Percentiles rank a stretch among this genome's conserved stretches.
Evolutionary conservation across 92 coral and sea anemone species (phyloP).

Genomic region (Desmophyllum pertusum): DNA sequence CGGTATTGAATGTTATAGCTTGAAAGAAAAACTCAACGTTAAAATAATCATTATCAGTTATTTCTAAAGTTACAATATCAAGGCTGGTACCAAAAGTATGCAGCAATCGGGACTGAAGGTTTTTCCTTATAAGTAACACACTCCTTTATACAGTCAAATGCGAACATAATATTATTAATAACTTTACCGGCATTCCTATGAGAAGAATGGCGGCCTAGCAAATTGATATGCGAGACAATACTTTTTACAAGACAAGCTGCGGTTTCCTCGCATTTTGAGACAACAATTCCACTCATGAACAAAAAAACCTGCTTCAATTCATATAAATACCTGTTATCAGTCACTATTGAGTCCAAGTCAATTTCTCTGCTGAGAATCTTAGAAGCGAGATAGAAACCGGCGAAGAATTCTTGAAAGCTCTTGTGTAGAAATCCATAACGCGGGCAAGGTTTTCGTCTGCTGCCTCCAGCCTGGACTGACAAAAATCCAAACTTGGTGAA

Average conservation of each 20-base stretch:
- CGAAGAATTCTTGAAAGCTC: slow-evolving; percentile 49
- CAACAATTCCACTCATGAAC: slow-evolving; percentile 8
- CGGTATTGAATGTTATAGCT: not conserved
- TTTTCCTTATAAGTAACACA: not conserved
- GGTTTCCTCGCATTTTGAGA: not conserved
- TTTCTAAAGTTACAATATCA: not conserved
- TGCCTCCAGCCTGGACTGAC: slow-evolving; percentile 25
- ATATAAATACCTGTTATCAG: not conserved
- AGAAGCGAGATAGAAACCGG: slow-evolving; percentile 35
- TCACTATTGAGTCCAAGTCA: not conserved
- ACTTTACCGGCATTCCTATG: too few relatives aligned
- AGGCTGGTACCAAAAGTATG: not conserved
- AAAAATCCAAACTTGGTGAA: slow-evolving; percentile 35
- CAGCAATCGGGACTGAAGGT: not conserved
- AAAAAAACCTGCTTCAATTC: not conserved
- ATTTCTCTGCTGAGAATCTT: not conserved
- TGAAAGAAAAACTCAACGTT: not conserved
- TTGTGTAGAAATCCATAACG: slow-evolving; percentile 42
- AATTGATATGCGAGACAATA: not conserved
- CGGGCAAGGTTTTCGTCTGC: not conserved
- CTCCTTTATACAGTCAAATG: slow-evolving; percentile 3
- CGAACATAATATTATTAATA: not conserved
- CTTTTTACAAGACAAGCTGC: not conserved
- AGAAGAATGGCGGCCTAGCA: too few relatives aligned
- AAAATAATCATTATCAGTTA: not conserved